Evolutionary conservation across 2,113 vertebrate genomes (phyloP).

Genomic region (Rhinopomastus cyanomelas): DNA sequence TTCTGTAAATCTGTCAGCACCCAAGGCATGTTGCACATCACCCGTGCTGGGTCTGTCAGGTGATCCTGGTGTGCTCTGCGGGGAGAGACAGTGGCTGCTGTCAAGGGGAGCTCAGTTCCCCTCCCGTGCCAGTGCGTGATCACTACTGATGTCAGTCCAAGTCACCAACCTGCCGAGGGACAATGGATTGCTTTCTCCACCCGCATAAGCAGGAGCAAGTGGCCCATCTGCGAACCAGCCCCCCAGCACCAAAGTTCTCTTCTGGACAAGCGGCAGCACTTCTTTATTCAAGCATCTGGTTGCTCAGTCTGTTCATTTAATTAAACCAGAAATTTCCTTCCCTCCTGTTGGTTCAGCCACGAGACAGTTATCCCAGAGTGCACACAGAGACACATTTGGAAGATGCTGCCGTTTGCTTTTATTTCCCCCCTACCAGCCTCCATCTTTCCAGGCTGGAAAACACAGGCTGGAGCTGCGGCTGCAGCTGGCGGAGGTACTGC

Average conservation of each 20-base stretch:
- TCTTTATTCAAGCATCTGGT: neutral
- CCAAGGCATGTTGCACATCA: neutral
- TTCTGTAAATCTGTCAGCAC: conserved; percentile 17
- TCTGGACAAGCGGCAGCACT: neutral
- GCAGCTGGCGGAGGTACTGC: neutral
- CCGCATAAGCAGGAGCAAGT: neutral
- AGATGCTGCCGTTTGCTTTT: neutral
- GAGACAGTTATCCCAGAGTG: neutral
- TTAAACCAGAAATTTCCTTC: conserved; percentile 12
- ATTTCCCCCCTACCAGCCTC: neutral
- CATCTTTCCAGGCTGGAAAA: neutral
- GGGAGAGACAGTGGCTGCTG: neutral
- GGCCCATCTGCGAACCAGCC: fast-evolving
- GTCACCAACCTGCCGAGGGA: neutral
- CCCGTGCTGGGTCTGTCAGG: neutral
- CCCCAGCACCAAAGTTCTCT: neutral
- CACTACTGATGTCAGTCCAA: neutral
- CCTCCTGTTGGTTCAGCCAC: neutral
- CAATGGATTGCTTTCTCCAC: neutral
- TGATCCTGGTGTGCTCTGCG: neutral
- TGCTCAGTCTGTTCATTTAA: conserved; percentile 5
- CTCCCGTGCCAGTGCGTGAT: neutral
- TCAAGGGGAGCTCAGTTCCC: neutral
- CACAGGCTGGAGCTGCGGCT: fast-evolving
- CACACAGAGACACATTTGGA: neutral